Percentiles rank a stretch among this genome's conserved stretches.
These are phyloP conservation scores for Patagioenas fasciata DNA, from an alignment of 2,113 vertebrate species.

Conservation along the genomic window DNA sequence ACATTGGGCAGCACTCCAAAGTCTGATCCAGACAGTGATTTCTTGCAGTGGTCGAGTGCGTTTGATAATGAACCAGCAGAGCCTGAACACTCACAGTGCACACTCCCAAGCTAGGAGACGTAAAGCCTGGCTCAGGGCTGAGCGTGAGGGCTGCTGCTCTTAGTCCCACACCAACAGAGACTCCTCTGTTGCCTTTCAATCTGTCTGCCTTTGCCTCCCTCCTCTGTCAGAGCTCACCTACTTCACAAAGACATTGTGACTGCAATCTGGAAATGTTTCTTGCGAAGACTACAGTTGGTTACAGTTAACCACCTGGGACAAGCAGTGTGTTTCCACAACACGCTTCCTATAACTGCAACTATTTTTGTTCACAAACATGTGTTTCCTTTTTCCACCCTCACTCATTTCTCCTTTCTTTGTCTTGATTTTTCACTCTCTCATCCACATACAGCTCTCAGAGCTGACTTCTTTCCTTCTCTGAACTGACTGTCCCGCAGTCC, in stretches of 20 bases:
- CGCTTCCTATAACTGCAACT: conserved; percentile 22
- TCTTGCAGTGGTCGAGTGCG: not conserved
- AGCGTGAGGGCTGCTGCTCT: not conserved
- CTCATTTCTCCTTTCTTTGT: not conserved
- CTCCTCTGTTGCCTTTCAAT: not conserved
- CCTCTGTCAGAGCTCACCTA: not conserved
- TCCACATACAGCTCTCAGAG: not conserved
- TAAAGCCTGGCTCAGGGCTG: not conserved
- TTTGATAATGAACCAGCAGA: not conserved
- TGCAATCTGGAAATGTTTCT: not conserved
- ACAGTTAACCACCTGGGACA: conserved; percentile 50
- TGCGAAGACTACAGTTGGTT: not conserved
- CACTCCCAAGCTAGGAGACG: not conserved
- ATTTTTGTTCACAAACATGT: conserved; percentile 44
- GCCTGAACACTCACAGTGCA: not conserved
- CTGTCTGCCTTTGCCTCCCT: not conserved
- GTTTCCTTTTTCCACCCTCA: conserved; percentile 60
- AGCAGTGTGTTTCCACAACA: conserved; percentile 35
- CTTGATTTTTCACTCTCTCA: not conserved
- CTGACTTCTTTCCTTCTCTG: not conserved
- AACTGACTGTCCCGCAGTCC: not conserved
- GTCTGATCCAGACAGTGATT: not conserved
- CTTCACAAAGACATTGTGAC: not conserved
- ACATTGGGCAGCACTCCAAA: not conserved
- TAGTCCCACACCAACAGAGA: not conserved